phyloP scores from a whole-genome alignment of 2,888 invertebrate species.

The Cheiracanthium punctorium region DNA sequence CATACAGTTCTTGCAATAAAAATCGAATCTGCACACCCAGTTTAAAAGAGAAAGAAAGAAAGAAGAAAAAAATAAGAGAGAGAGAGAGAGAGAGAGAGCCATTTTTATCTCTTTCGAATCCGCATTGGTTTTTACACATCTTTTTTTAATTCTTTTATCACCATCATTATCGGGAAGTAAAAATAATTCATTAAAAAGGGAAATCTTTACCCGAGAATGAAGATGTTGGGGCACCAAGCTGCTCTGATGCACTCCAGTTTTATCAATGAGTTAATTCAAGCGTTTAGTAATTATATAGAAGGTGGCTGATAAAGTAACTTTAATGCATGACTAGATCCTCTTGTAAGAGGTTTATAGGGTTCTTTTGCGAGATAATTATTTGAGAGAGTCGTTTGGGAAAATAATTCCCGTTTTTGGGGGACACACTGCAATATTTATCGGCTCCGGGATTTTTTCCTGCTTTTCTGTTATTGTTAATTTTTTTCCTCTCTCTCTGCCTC shows the following conservation, averaged over 20 bases:
- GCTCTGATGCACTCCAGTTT: slow-evolving; percentile 32
- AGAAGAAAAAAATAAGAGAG: too few relatives aligned
- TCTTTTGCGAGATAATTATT: slow-evolving; percentile 68
- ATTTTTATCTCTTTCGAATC: slow-evolving; percentile 52
- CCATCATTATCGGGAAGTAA: slow-evolving; percentile 61
- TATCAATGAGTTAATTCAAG: slow-evolving; percentile 69
- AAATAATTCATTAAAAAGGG: slow-evolving; percentile 60
- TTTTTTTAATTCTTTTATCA: slow-evolving; percentile 11
- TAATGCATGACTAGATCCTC: slow-evolving; percentile 62
- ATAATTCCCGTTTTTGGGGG: slow-evolving; percentile 60
- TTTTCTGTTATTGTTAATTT: slow-evolving; percentile 27
- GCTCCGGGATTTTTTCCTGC: slow-evolving; percentile 44
- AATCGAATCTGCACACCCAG: slow-evolving; percentile 52
- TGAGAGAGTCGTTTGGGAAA: slow-evolving; percentile 44
- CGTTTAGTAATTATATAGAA: slow-evolving; percentile 66
- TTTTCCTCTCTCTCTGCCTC: slow-evolving; percentile 20
- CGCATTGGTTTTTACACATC: slow-evolving; percentile 62
- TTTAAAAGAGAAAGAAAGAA: too few relatives aligned
- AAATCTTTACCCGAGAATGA: slow-evolving; percentile 49
- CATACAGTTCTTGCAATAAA: slow-evolving; percentile 58
- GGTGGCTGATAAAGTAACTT: slow-evolving; percentile 67
- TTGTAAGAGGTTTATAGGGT: slow-evolving; percentile 68
- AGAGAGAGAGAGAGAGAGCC: slow-evolving; percentile 35
- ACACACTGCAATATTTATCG: slow-evolving; percentile 63
- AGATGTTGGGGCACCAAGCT: slow-evolving; percentile 52